phyloP scores from a whole-genome alignment of 1,140 invertebrate species.

The Fopius arisanus region DNA sequence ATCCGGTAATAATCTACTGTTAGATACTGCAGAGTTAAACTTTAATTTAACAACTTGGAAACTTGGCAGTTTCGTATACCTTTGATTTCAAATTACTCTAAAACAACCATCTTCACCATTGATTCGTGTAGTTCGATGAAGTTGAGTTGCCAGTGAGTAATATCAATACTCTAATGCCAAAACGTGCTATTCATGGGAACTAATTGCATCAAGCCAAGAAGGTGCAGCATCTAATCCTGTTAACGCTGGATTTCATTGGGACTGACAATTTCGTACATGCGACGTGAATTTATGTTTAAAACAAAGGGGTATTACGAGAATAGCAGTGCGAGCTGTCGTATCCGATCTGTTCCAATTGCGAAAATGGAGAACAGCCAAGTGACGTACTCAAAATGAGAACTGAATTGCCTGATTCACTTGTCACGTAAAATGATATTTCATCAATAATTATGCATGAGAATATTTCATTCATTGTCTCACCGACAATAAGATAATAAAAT shows the following conservation, averaged over 20 bases:
- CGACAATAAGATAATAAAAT: no score
- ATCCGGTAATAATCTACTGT: constrained; percentile 33
- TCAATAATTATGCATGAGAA: no score
- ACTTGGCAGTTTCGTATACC: constrained; percentile 31
- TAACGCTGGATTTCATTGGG: no score
- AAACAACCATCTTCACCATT: constrained; percentile 7
- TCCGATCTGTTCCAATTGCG: no score
- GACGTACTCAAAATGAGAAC: no score
- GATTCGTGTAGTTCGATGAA: background rate
- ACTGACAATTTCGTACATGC: background rate
- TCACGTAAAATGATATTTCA: no score
- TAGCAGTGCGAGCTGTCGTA: no score
- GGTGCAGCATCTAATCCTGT: background rate
- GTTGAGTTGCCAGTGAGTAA: background rate
- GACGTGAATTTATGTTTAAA: background rate
- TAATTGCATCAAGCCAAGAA: background rate
- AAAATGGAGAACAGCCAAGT: no score
- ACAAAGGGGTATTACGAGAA: no score
- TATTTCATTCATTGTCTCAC: no score
- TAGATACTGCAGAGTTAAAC: constrained; percentile 24
- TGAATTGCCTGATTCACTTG: no score
- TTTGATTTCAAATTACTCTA: constrained; percentile 23
- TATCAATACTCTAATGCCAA: background rate
- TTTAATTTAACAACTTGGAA: constrained; percentile 38
- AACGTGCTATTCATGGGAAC: background rate